Percentiles rank a stretch among this genome's conserved stretches.
phyloP scores from a whole-genome alignment of 2,888 invertebrate species.

The Ligdia adustata region DNA sequence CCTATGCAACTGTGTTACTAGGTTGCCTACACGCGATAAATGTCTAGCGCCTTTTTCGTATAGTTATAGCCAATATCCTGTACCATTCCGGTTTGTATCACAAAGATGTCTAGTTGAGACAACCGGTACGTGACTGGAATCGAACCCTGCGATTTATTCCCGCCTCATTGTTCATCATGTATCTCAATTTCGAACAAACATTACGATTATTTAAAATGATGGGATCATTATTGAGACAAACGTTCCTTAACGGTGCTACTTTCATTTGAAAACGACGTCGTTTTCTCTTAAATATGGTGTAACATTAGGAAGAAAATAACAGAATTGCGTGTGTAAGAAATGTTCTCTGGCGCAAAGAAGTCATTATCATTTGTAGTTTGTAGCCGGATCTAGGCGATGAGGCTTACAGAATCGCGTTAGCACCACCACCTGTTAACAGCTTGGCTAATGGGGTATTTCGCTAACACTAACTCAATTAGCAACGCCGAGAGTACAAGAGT shows the following conservation, averaged over 20 bases:
- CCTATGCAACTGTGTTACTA: slow-evolving; percentile 53
- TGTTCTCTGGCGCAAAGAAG: slow-evolving; percentile 40
- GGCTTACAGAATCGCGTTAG: slow-evolving; percentile 40
- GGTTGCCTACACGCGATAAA: slow-evolving; percentile 57
- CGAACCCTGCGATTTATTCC: slow-evolving; percentile 33
- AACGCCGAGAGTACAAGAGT: slow-evolving; percentile 20
- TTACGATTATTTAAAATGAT: neutral
- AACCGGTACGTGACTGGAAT: slow-evolving; percentile 56
- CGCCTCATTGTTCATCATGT: slow-evolving; percentile 1
- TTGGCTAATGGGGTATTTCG: slow-evolving; percentile 42
- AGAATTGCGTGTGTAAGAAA: slow-evolving; percentile 41
- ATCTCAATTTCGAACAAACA: slow-evolving; percentile 1
- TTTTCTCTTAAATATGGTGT: neutral
- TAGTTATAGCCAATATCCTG: slow-evolving; percentile 67
- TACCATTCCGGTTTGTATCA: slow-evolving; percentile 55
- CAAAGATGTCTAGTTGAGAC: slow-evolving; percentile 64
- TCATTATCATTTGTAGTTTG: slow-evolving; percentile 59
- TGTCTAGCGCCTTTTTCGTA: slow-evolving; percentile 59
- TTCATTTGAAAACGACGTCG: neutral
- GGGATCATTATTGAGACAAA: neutral
- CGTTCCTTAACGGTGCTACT: neutral
- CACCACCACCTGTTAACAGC: slow-evolving; percentile 35
- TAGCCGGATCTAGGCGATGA: slow-evolving; percentile 60
- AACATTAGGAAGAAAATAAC: slow-evolving; percentile 11
- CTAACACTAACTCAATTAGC: slow-evolving; percentile 39